phyloP scores from a whole-genome alignment of 2,797 vertebrate species.

The Lophius americanus region DNA sequence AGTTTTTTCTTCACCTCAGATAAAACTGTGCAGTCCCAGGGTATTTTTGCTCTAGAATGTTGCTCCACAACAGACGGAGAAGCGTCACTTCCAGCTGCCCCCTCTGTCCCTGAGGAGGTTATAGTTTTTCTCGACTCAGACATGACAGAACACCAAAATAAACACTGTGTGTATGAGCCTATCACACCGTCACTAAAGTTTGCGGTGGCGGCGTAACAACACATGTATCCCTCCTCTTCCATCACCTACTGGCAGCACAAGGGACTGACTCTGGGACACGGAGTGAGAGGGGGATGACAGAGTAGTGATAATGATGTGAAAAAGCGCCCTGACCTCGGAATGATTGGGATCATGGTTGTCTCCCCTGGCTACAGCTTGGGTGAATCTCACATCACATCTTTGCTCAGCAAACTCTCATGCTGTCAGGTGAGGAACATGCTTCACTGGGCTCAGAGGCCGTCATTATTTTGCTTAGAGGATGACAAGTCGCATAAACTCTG shows the following conservation, averaged over 20 bases:
- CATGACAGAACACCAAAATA: constrained; percentile 57
- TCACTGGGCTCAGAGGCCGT: constrained; percentile 13
- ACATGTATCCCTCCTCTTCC: constrained; percentile 1
- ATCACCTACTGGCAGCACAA: constrained; percentile 25
- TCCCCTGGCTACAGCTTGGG: constrained; percentile 28
- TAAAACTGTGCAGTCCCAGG: constrained; percentile 10
- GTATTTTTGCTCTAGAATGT: constrained; percentile 3
- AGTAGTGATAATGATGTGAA: constrained; percentile 65
- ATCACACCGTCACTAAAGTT: constrained; percentile 46
- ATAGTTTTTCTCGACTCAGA: constrained; percentile 27
- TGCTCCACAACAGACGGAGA: constrained; percentile 4
- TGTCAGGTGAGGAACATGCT: constrained; percentile 42
- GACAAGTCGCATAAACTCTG: constrained; percentile 12
- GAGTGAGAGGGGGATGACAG: constrained; percentile 32
- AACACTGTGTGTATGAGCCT: constrained; percentile 34
- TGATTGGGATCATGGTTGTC: constrained; percentile 58
- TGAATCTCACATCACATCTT: constrained; percentile 52
- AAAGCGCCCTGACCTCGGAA: constrained; percentile 64
- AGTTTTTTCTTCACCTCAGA: constrained; percentile 3
- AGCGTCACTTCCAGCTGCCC: constrained; percentile 12
- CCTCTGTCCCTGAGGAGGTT: constrained; percentile 39
- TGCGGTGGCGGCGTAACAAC: constrained; percentile 39
- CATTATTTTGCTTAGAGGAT: constrained; percentile 23
- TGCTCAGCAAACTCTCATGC: constrained; percentile 42
- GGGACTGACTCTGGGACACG: constrained; percentile 32